Conservation (phyloP, 2,113 vertebrate genomes). For the Megaleporinus macrocephalus region DNA sequence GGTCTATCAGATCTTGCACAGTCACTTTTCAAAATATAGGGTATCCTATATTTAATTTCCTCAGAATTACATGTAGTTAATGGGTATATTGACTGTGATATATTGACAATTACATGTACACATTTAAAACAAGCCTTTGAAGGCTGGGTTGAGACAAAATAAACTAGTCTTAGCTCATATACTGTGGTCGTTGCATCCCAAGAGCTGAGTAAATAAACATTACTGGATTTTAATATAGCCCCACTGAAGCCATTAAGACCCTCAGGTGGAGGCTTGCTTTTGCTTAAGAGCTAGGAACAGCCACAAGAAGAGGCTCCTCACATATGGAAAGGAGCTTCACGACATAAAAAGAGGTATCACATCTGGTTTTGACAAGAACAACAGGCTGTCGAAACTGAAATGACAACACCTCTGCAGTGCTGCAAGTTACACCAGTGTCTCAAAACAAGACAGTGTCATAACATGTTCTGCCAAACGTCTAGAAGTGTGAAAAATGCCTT, state of each 20-base stretch:
- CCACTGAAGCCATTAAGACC: slow-evolving; percentile 7
- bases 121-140: too few relatives aligned
- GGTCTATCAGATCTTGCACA: too few relatives aligned
- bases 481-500: not conserved
- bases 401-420: not conserved
- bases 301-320: too few relatives aligned
- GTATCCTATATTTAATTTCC: too few relatives aligned
- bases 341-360: not conserved
- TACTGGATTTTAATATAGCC: slow-evolving; percentile 21
- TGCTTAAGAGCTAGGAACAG: not conserved
- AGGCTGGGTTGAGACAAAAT: too few relatives aligned
- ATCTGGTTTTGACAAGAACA: slow-evolving; percentile 11
- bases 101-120: too few relatives aligned
- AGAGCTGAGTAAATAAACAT: slow-evolving; percentile 13
- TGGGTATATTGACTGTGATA: too few relatives aligned
- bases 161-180: not conserved
- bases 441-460: slow-evolving; percentile 17
- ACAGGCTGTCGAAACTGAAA: slow-evolving; percentile 14
- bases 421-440: not conserved
- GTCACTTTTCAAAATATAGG: too few relatives aligned
- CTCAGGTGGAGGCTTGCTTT: not conserved
- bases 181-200: not conserved
- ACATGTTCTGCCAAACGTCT: not conserved
- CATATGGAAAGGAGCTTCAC: not conserved
- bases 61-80: too few relatives aligned